These are phyloP conservation scores for Taurulus bubalis DNA, from an alignment of 2,113 vertebrate genomes.

Conservation along the genomic window DNA sequence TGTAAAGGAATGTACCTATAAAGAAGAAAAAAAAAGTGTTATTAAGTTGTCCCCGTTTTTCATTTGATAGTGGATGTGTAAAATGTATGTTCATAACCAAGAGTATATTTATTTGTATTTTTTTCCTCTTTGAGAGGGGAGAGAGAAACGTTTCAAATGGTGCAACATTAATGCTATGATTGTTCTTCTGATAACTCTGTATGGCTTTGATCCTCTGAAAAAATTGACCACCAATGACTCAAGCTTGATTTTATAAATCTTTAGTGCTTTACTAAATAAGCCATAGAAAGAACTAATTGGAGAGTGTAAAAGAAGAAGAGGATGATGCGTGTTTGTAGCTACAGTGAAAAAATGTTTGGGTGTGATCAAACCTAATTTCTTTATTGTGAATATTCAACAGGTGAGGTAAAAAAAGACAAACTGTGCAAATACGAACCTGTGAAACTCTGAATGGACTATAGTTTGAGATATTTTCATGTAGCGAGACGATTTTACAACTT, in stretches of 20 bases:
- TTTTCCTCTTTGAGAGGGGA: conserved; percentile 50
- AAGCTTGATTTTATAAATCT: conserved; percentile 70
- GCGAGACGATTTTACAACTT: conserved; percentile 44
- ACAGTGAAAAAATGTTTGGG: conserved; percentile 3
- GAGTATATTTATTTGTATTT: conserved; percentile 81
- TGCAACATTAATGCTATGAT: conserved; percentile 77
- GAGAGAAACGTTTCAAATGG: conserved; percentile 75
- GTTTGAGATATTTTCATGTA: conserved; percentile 58
- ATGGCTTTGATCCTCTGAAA: conserved; percentile 61
- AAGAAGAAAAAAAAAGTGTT: conserved; percentile 69
- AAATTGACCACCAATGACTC: conserved; percentile 45
- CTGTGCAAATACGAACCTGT: conserved; percentile 52
- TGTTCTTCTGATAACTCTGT: conserved; percentile 67
- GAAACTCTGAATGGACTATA: conserved; percentile 48
- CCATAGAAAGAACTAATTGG: conserved; percentile 78
- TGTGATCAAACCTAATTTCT: conserved; percentile 14
- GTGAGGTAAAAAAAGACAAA: conserved; percentile 53
- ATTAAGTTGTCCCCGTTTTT: conserved; percentile 71
- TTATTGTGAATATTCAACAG: conserved; percentile 59
- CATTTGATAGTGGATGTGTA: conserved; percentile 77
- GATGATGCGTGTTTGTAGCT: conserved; percentile 34
- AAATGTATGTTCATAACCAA: conserved; percentile 78
- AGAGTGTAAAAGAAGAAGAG: conserved; percentile 28
- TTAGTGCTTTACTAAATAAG: conserved; percentile 79
- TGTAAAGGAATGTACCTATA: conserved; percentile 84